phyloP scores from a whole-genome alignment of 2,888 invertebrate genomes.

The Dendrolimus pini region DNA sequence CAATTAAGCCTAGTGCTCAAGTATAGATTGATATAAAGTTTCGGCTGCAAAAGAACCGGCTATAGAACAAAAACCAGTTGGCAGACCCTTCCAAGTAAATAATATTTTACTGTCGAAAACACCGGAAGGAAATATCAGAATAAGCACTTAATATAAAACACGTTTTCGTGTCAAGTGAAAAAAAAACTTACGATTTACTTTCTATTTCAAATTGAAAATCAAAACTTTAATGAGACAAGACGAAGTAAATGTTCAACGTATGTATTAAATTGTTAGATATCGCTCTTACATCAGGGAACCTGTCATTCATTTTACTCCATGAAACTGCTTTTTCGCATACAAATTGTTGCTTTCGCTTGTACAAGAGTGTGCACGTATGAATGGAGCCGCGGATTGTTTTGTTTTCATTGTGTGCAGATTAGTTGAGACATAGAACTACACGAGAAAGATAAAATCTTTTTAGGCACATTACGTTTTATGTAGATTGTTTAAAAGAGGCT shows the following conservation, averaged over 20 bases:
- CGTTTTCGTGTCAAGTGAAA: background rate
- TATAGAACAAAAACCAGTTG: too few species aligned
- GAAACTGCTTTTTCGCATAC: slow-evolving; percentile 57
- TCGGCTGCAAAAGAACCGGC: too few species aligned
- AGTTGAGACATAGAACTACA: slow-evolving; percentile 6
- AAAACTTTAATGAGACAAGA: background rate
- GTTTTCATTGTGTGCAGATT: slow-evolving; percentile 57
- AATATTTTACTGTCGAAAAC: too few species aligned
- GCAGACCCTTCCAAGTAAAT: too few species aligned
- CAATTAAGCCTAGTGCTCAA: too few species aligned
- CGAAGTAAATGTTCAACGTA: too few species aligned
- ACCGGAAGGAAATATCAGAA: background rate
- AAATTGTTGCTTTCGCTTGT: slow-evolving; percentile 57
- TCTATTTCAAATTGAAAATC: background rate
- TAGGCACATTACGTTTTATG: too few species aligned
- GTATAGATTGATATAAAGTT: too few species aligned
- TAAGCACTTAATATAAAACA: background rate
- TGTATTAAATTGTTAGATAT: background rate
- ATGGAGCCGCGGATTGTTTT: slow-evolving; percentile 33
- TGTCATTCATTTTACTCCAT: slow-evolving; percentile 36
- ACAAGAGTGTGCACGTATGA: slow-evolving; percentile 30
- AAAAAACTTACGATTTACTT: background rate
- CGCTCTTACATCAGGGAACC: background rate
- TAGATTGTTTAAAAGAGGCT: too few species aligned
- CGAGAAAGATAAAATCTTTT: background rate